Evolutionary conservation across 2,888 invertebrate species (phyloP).

Genomic region (Drosophila parthenogenetica): DNA sequence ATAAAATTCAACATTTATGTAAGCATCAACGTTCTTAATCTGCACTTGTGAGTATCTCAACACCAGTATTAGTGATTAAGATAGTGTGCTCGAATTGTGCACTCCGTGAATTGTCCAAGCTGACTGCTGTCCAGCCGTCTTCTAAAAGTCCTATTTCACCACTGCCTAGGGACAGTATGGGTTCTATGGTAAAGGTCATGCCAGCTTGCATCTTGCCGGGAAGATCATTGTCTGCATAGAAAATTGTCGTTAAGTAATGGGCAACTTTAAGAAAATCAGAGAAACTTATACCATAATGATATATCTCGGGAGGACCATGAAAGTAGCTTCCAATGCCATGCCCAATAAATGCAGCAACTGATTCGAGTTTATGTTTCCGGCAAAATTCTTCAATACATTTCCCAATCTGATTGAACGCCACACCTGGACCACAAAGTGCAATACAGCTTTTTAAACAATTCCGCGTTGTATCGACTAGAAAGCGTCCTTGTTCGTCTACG

Average conservation of each 20-base stretch:
- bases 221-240: conserved; percentile 87
- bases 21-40: conserved; percentile 15
- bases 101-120: conserved; percentile 91
- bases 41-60: conserved; percentile 90
- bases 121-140: conserved; percentile 97
- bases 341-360: conserved; percentile 93
- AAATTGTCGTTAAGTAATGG: not conserved
- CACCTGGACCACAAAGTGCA: conserved; percentile 87
- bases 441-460: conserved; percentile 89
- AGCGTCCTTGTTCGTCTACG: conserved; percentile 90
- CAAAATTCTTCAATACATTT: conserved; percentile 88
- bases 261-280: not conserved
- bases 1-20: conserved; percentile 46
- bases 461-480: conserved; percentile 90
- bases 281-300: conserved; percentile 89
- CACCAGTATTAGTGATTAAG: conserved; percentile 91
- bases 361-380: conserved; percentile 87
- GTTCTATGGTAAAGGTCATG: conserved; percentile 98
- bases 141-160: conserved; percentile 89
- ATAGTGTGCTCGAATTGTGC: conserved; percentile 98
- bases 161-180: conserved; percentile 92
- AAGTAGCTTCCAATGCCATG: conserved; percentile 97
- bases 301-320: conserved; percentile 96
- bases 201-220: conserved; percentile 92
- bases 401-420: conserved; percentile 88